These are phyloP conservation scores for Pentamera pediparva DNA, from an alignment of 53 echinoderm and acorn worm genomes.

Conservation along the genomic window DNA sequence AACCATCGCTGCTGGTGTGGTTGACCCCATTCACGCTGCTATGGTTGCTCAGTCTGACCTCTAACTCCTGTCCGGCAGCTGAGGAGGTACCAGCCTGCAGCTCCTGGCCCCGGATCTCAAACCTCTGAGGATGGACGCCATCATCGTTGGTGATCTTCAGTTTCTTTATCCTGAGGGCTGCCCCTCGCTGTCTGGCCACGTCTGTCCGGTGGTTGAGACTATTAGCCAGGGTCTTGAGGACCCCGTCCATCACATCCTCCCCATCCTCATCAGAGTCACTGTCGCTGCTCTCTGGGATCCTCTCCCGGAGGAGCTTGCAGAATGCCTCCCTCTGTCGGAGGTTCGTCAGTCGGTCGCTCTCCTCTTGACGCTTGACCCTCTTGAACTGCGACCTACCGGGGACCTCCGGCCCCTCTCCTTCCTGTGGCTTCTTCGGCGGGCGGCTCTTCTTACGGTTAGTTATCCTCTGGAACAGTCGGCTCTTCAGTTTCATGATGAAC, in stretches of 20 bases:
- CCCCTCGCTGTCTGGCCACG: conserved; percentile 20
- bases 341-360: conserved; percentile 44
- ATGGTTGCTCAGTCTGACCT: background rate
- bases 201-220: conserved; percentile 25
- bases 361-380: conserved; percentile 25
- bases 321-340: conserved; percentile 45
- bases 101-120: background rate
- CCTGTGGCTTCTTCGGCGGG: conserved; percentile 12
- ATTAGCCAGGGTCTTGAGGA: conserved; percentile 10
- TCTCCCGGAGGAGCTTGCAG: conserved; percentile 42
- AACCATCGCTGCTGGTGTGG: background rate
- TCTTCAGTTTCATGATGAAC: conserved; percentile 48
- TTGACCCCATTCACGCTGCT: background rate
- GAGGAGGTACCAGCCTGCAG: background rate
- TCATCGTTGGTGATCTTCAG: conserved; percentile 3
- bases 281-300: conserved; percentile 32
- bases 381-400: conserved; percentile 12
- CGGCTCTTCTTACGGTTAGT: conserved; percentile 37
- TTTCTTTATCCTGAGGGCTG: conserved; percentile 21
- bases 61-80: background rate
- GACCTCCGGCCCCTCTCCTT: too few relatives aligned
- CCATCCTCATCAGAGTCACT: conserved; percentile 23
- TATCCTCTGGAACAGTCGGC: conserved; percentile 44
- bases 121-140: background rate
- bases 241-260: conserved; percentile 10